phyloP scores from a whole-genome alignment of 2,888 invertebrate species.

The Epicampocera succincta region DNA sequence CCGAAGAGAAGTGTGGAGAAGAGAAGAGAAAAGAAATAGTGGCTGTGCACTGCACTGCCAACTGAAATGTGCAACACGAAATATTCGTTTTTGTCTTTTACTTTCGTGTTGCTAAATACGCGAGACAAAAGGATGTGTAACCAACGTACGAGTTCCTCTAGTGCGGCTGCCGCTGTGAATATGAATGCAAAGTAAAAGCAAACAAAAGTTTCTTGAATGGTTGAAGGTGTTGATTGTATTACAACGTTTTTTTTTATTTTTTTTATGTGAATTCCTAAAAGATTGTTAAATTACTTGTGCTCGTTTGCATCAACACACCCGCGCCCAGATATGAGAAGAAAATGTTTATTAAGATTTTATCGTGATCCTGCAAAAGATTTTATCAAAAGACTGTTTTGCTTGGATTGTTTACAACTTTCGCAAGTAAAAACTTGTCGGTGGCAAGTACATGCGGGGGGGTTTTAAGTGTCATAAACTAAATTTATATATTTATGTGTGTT shows the following conservation, averaged over 20 bases:
- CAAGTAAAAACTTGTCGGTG: neutral
- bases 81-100: slow-evolving; percentile 45
- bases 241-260: too few species aligned
- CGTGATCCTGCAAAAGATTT: slow-evolving; percentile 3
- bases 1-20: too few species aligned
- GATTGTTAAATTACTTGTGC: slow-evolving; percentile 33
- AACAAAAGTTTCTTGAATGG: slow-evolving; percentile 26
- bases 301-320: neutral
- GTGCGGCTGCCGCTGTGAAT: slow-evolving; percentile 16
- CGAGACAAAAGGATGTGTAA: slow-evolving; percentile 59
- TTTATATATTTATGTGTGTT: too few species aligned
- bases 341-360: slow-evolving; percentile 17
- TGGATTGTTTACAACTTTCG: neutral
- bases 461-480: too few species aligned
- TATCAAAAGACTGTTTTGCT: slow-evolving; percentile 11
- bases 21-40: neutral
- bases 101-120: too few species aligned
- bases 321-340: neutral
- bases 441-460: neutral
- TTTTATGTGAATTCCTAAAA: slow-evolving; percentile 12
- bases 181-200: slow-evolving; percentile 3
- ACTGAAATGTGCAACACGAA: slow-evolving; percentile 65
- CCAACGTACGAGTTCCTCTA: slow-evolving; percentile 11
- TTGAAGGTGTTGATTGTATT: slow-evolving; percentile 47
- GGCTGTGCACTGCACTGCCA: slow-evolving; percentile 26